phyloP scores from a whole-genome alignment of 2,113 vertebrate genomes.

The Macroglossus sobrinus region DNA sequence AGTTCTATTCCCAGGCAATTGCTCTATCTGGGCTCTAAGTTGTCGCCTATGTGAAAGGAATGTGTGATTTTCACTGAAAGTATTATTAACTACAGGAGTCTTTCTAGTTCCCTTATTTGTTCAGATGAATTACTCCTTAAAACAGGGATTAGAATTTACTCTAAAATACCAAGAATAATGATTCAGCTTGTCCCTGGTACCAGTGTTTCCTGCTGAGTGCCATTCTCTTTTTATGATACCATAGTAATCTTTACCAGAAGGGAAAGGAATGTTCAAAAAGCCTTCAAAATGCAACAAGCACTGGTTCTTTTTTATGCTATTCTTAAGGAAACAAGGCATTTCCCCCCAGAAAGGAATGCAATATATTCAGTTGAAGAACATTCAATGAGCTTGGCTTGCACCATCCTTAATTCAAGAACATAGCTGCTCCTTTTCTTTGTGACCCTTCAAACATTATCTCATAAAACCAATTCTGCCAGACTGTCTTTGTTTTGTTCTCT shows the following conservation, averaged over 20 bases:
- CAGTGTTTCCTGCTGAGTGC: not conserved
- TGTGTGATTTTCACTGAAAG: conserved; percentile 18
- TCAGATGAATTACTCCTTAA: conserved; percentile 33
- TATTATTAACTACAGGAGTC: not conserved
- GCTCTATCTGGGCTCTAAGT: not conserved
- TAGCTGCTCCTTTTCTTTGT: conserved; percentile 18
- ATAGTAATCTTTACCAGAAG: conserved; percentile 9
- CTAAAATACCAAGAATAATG: conserved; percentile 17
- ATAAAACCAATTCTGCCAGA: conserved; percentile 27
- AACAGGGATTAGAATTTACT: not conserved
- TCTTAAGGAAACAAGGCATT: not conserved
- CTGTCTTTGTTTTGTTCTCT: conserved; percentile 18
- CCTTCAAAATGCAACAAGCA: not conserved
- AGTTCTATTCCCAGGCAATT: not conserved
- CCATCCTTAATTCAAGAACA: not conserved
- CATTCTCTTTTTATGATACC: conserved; percentile 22
- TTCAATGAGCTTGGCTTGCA: not conserved
- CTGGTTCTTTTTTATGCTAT: conserved; percentile 7
- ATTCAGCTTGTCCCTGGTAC: not conserved
- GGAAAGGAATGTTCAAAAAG: conserved; percentile 38
- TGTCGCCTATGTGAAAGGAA: conserved; percentile 28
- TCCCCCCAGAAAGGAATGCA: not conserved
- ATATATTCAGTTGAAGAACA: conserved; percentile 8
- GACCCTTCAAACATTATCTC: not conserved
- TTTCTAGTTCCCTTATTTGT: conserved; percentile 28